phyloP scores from a whole-genome alignment of 2,888 invertebrate species.

The Xanthorhoe designata region DNA sequence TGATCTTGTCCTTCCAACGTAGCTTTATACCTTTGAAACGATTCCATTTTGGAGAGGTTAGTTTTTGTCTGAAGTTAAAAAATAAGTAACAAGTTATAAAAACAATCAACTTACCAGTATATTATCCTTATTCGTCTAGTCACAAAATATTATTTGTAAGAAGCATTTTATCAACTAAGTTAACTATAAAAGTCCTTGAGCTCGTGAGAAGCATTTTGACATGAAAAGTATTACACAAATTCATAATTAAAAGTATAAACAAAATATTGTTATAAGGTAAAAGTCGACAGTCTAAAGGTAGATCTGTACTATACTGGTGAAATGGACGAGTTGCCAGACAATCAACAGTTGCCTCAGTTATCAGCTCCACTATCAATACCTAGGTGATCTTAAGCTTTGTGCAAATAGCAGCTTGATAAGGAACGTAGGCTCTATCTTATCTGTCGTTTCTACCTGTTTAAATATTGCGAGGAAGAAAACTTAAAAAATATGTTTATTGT shows the following conservation, averaged over 20 bases:
- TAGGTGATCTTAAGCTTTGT: slow-evolving; percentile 77
- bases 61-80: slow-evolving; percentile 93
- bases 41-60: slow-evolving; percentile 99
- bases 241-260: slow-evolving; percentile 65
- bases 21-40: slow-evolving; percentile 99
- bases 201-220: slow-evolving; percentile 71
- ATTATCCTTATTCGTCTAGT: slow-evolving; percentile 55
- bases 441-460: slow-evolving; percentile 63
- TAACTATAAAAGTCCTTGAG: slow-evolving; percentile 70
- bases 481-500: slow-evolving; percentile 31
- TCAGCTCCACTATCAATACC: slow-evolving; percentile 76
- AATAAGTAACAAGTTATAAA: slow-evolving; percentile 44
- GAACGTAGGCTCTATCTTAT: slow-evolving; percentile 76
- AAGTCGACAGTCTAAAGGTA: slow-evolving; percentile 60
- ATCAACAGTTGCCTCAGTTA: slow-evolving; percentile 66
- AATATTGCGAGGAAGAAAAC: slow-evolving; percentile 50
- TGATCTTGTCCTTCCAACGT: slow-evolving; percentile 99
- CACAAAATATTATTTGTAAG: slow-evolving; percentile 70
- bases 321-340: slow-evolving; percentile 59
- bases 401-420: slow-evolving; percentile 80
- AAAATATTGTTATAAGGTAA: slow-evolving; percentile 49
- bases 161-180: slow-evolving; percentile 60
- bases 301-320: slow-evolving; percentile 69
- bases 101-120: slow-evolving; percentile 65
- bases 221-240: slow-evolving; percentile 62